Evolutionary conservation across 2,797 vertebrate genomes (phyloP), one percentile per base, ranked within the genome.

Genomic region (Anas acuta): DNA sequence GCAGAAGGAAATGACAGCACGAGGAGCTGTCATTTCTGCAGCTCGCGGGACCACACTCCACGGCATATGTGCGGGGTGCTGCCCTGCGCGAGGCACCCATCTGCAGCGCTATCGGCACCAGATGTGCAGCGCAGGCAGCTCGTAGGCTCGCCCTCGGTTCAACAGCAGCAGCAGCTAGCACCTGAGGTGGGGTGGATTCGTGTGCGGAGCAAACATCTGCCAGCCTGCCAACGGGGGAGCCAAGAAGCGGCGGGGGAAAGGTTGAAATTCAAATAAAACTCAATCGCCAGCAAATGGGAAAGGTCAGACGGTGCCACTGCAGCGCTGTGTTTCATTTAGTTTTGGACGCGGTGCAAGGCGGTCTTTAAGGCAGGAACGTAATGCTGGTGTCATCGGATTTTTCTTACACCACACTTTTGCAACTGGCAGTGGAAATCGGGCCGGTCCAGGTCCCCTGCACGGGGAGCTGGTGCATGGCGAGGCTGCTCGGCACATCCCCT

Each of bases 221-320:
- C 84, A 58, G 41, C 28, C 30, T 4, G 54, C 51, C 21, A 70
- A 39, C 71, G 53, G 51, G 5, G 26, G 13, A 45, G 71, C 80
- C 88, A 82, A 77, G 82, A 45, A 77, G 57, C 16, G 4, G 19
- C 1, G 1, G 64, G 83, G 33, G 13, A 69, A 84, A 84, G 67
- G 89, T 47, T 75, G 77, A 93, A 75, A 95, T 54, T 67, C 41
- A 49, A 87, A 79, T 79, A 75, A 83, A 95, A 86, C 45, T 77
- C 92, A 66, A 76, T 41, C 45, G n/a, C 51, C 73, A 77, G 83
- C 76, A 72, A 94, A 80, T 7, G 33, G 51, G 77, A 83, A 61
- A 77, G 89, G 86, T 73, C 83, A 70, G 49, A 26, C 22, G 13
- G 72, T 65, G 41, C 41, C 71, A 54, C 60, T 13, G 47, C 76